Percentiles rank a stretch among this genome's conserved stretches.
These are phyloP conservation scores for Siphamia tubifer DNA, from an alignment of 2,113 vertebrate genomes.

Conservation along the genomic window DNA sequence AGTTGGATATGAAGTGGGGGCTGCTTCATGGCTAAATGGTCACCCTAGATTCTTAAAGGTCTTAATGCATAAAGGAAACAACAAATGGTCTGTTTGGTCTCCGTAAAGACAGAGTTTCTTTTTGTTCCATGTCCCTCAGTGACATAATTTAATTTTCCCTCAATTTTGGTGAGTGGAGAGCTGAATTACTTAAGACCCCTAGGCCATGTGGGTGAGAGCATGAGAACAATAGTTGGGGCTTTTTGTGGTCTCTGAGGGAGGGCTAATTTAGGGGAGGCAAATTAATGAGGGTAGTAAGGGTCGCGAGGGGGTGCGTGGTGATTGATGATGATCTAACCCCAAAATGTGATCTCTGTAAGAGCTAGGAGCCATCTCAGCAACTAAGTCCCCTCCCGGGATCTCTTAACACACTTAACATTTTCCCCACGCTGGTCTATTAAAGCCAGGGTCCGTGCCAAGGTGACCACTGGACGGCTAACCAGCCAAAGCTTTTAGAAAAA, in stretches of 20 bases:
- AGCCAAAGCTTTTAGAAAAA: constrained; percentile 39
- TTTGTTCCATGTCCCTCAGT: constrained; percentile 42
- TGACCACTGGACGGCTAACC: constrained; percentile 53
- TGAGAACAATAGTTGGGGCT: constrained; percentile 57
- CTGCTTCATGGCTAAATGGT: constrained; percentile 27
- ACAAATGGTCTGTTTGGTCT: constrained; percentile 16
- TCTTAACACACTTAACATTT: constrained; percentile 71
- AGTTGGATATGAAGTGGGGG: constrained; percentile 20
- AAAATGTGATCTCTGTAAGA: constrained; percentile 55
- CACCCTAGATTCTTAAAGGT: constrained; percentile 12
- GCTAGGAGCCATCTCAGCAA: constrained; percentile 22
- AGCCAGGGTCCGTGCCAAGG: constrained; percentile 48
- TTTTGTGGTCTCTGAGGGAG: constrained; percentile 61
- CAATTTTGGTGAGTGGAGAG: constrained; percentile 32
- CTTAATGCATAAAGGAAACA: constrained; percentile 18
- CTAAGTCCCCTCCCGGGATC: constrained; percentile 48
- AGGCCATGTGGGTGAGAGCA: constrained; percentile 31
- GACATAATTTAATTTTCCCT: constrained; percentile 63
- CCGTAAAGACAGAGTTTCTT: constrained; percentile 26
- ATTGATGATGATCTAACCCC: constrained; percentile 69
- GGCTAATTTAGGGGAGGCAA: constrained; percentile 66
- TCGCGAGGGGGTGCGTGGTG: constrained; percentile 37
- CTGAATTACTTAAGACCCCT: constrained; percentile 51
- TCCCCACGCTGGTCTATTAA: constrained; percentile 54
- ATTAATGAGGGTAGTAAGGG: constrained; percentile 73